Evolutionary conservation across 1,140 invertebrate species (phyloP).

Genomic region (Drosophila ogumai): DNA sequence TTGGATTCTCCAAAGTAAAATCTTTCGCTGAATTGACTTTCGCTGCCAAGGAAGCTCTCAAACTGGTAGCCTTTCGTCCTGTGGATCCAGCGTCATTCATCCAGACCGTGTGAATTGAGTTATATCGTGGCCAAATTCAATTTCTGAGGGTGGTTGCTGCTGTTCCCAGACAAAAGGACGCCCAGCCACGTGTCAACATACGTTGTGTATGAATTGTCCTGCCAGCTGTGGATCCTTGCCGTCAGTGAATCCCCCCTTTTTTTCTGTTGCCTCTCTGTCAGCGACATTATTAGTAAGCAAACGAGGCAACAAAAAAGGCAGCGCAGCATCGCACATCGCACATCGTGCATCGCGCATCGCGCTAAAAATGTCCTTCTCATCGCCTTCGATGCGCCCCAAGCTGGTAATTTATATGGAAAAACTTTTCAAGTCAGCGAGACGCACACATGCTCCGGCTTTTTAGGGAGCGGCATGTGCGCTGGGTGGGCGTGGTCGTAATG

Average conservation of each 20-base stretch:
- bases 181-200: slow-evolving; percentile 52
- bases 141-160: slow-evolving; percentile 44
- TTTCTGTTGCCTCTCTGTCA: slow-evolving; percentile 3
- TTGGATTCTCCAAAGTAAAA: too few relatives aligned
- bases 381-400: slow-evolving; percentile 49
- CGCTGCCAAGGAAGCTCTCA: background rate
- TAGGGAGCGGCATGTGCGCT: slow-evolving; percentile 17
- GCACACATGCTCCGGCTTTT: slow-evolving; percentile 44
- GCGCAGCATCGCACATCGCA: slow-evolving; percentile 18
- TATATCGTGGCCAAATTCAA: slow-evolving; percentile 70
- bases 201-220: slow-evolving; percentile 59
- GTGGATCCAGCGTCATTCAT: slow-evolving; percentile 2
- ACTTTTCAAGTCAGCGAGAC: slow-evolving; percentile 48
- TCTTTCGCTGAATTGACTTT: slow-evolving; percentile 5
- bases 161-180: slow-evolving; percentile 38
- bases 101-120: slow-evolving; percentile 69
- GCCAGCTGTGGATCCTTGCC: slow-evolving; percentile 28
- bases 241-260: slow-evolving; percentile 22
- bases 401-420: slow-evolving; percentile 71
- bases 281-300: slow-evolving; percentile 57
- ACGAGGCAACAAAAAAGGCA: slow-evolving; percentile 29
- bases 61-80: background rate
- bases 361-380: slow-evolving; percentile 53
- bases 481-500: slow-evolving; percentile 46
- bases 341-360: slow-evolving; percentile 14